Evolutionary conservation across 2,888 invertebrate species (phyloP).

Genomic region (Drosophila longiperda): DNA sequence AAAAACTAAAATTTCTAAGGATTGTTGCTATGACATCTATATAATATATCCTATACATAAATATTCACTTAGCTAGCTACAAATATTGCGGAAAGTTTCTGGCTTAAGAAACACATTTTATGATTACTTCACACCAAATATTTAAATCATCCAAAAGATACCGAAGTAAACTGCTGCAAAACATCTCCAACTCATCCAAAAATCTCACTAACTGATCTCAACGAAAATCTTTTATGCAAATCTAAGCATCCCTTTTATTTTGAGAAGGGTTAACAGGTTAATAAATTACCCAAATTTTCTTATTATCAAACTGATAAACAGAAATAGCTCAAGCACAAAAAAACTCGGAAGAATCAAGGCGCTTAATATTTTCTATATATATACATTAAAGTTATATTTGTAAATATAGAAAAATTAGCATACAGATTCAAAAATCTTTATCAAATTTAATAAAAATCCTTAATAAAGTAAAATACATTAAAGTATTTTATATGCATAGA

Average conservation of each 20-base stretch:
- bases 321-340: not conserved
- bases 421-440: not conserved
- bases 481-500: not conserved
- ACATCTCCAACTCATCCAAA: not conserved
- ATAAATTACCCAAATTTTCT: no score
- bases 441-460: not conserved
- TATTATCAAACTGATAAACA: no score
- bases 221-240: rapidly evolving
- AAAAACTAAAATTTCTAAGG: not conserved
- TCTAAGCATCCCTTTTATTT: not conserved
- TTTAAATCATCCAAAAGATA: not conserved
- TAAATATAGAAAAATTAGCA: not conserved
- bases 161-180: not conserved
- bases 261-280: rapidly evolving
- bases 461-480: not conserved
- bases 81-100: no score
- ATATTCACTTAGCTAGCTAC: no score
- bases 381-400: no score
- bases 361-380: not conserved
- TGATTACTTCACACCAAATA: not conserved
- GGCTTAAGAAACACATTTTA: not conserved
- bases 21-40: not conserved
- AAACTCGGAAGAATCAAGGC: not conserved
- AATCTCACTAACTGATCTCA: not conserved
- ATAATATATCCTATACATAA: not conserved